These are phyloP conservation scores for Balaenoptera acutorostrata DNA, from an alignment of 2,113 vertebrate species.

Conservation along the genomic window DNA sequence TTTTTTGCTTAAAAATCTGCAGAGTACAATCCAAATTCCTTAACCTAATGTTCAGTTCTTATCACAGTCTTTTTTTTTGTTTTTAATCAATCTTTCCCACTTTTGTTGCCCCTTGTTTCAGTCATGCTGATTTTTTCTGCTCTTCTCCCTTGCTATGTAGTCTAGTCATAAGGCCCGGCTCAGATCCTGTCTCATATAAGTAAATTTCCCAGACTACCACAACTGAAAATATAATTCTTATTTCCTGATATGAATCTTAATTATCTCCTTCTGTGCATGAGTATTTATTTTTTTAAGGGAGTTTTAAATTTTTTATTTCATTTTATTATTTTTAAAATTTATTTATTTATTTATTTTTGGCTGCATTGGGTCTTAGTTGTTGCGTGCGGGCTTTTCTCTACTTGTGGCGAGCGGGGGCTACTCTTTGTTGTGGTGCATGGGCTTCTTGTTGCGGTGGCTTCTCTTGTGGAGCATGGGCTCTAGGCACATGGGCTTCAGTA, in stretches of 20 bases:
- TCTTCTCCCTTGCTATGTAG: background rate
- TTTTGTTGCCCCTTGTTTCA: background rate
- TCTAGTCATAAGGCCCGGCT: background rate
- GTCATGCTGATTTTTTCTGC: background rate
- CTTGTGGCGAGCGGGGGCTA: too few relatives aligned
- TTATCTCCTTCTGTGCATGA: background rate
- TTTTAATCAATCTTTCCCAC: background rate
- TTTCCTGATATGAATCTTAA: background rate
- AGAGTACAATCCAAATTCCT: background rate
- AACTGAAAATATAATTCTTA: background rate
- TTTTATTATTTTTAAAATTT: too few relatives aligned
- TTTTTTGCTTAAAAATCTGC: background rate
- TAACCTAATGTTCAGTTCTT: background rate
- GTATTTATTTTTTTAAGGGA: too few relatives aligned
- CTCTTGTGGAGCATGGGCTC: too few relatives aligned
- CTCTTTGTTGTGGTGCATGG: too few relatives aligned
- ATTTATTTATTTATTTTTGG: too few relatives aligned
- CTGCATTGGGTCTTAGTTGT: too few relatives aligned
- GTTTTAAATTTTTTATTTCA: too few relatives aligned
- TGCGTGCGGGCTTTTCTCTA: too few relatives aligned
- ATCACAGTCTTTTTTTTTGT: background rate
- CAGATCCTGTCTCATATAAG: background rate
- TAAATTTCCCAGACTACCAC: background rate
- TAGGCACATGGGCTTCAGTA: too few relatives aligned
- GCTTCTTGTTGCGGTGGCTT: too few relatives aligned